Evolutionary conservation across 2,888 invertebrate species (phyloP).

Genomic region (Cepaea hortensis): DNA sequence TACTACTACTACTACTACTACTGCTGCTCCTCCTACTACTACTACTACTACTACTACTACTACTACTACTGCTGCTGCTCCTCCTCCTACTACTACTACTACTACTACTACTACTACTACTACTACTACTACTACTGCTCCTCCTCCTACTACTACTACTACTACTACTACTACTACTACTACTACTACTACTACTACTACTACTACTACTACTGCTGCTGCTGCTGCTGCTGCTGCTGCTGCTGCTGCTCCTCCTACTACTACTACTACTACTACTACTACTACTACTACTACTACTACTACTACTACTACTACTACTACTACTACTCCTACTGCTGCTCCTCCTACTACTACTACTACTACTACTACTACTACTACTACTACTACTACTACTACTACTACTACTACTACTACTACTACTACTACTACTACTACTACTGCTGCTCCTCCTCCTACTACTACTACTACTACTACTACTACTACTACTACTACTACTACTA

Average conservation of each 20-base stretch:
- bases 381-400: too few relatives aligned
- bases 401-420: conserved; percentile 27
- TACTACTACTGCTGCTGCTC: not conserved
- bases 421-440: conserved; percentile 41
- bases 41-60: conserved; percentile 14
- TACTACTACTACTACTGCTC: conserved; percentile 37
- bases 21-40: not conserved
- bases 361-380: conserved; percentile 36
- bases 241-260: conserved; percentile 11
- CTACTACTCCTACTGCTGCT: conserved; percentile 14
- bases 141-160: not conserved
- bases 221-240: conserved; percentile 20
- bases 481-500: not conserved
- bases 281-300: too few relatives aligned
- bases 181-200: not conserved
- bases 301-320: too few relatives aligned
- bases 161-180: too few relatives aligned
- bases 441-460: not conserved
- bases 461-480: too few relatives aligned
- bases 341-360: not conserved
- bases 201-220: conserved; percentile 37
- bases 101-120: conserved; percentile 27
- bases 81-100: conserved; percentile 36
- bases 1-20: conserved; percentile 29
- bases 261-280: conserved; percentile 16